phyloP scores from a whole-genome alignment of 2,113 vertebrate genomes.

The Rutilus rutilus region DNA sequence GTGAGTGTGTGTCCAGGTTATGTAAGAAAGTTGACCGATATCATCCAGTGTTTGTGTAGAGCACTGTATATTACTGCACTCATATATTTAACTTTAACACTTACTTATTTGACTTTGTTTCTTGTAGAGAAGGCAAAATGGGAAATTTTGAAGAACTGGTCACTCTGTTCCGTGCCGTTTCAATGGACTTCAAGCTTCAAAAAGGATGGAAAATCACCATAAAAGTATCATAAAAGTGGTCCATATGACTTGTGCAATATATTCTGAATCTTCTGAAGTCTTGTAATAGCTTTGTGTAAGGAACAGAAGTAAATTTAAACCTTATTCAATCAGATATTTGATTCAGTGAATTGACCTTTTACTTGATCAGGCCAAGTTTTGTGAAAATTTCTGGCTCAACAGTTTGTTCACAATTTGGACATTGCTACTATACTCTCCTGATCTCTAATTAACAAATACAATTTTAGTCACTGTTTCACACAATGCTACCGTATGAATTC shows the following conservation, averaged over 20 bases:
- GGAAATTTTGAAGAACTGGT: neutral
- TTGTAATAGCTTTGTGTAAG: neutral
- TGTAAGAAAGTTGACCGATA: slow-evolving; percentile 8
- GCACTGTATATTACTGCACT: neutral
- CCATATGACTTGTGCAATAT: neutral
- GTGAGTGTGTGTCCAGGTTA: slow-evolving; percentile 12
- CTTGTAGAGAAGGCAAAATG: neutral
- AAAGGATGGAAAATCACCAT: neutral
- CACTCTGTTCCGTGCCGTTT: neutral
- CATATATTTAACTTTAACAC: neutral
- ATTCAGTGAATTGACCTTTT: neutral
- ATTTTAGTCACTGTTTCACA: neutral
- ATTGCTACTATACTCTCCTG: neutral
- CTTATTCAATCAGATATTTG: neutral
- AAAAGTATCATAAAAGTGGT: neutral
- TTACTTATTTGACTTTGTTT: too few relatives aligned
- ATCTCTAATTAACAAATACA: neutral
- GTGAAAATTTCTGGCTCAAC: neutral
- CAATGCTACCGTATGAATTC: neutral
- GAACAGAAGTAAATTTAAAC: neutral
- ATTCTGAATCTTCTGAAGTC: neutral
- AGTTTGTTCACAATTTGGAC: neutral
- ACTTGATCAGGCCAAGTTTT: neutral
- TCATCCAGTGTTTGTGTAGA: slow-evolving; percentile 1
- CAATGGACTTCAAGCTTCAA: neutral